Evolutionary conservation across 2,113 vertebrate species (phyloP).

Genomic region (Dunckerocampus dactyliophorus): DNA sequence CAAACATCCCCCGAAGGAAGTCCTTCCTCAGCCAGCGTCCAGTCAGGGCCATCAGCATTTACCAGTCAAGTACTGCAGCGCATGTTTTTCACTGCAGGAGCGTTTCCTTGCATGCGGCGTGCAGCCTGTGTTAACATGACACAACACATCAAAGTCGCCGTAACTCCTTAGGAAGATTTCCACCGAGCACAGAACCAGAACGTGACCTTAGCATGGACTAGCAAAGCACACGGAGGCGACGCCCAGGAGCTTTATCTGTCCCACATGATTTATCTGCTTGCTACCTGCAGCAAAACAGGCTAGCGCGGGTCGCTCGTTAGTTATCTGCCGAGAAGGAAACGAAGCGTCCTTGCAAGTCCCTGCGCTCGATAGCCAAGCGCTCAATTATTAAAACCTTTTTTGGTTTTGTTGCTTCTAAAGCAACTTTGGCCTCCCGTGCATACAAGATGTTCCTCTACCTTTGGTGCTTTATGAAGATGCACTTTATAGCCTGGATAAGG

Average conservation of each 20-base stretch:
- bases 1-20: neutral
- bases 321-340: too few species aligned
- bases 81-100: too few species aligned
- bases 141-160: neutral
- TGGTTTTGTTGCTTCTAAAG: too few species aligned
- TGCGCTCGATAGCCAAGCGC: too few species aligned
- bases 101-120: too few species aligned
- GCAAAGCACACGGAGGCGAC: constrained; percentile 6
- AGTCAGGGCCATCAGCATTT: neutral
- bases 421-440: too few species aligned
- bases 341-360: too few species aligned
- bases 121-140: neutral
- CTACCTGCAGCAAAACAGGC: constrained; percentile 25
- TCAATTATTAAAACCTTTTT: too few species aligned
- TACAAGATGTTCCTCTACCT: too few species aligned
- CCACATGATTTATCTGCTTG: constrained; percentile 39
- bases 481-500: too few species aligned
- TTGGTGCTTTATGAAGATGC: too few species aligned
- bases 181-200: neutral
- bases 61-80: neutral
- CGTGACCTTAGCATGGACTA: constrained; percentile 28
- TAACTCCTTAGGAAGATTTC: neutral
- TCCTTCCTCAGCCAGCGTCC: neutral
- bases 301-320: neutral
- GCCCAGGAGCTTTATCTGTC: constrained; percentile 40